Evolutionary conservation across 2,113 vertebrate genomes (phyloP), one percentile per base, ranked within the genome.

Genomic region (Ploceus nigricollis): DNA sequence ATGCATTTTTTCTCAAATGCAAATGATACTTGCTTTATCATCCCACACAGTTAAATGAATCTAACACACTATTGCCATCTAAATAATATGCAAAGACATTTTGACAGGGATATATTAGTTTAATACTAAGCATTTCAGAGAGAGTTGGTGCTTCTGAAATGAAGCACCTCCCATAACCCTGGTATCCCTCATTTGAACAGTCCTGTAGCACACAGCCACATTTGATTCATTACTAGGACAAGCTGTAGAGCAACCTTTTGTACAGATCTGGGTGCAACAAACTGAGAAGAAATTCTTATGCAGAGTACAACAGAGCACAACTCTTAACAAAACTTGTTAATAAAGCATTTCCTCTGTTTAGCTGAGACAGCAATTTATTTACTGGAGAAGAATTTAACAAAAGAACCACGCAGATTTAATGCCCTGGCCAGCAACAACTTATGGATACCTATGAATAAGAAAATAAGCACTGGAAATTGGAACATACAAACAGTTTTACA

Each of bases 1-100:
- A 95, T 89, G 88, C 72, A 54, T 82, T 93, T 90, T 91, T 84
- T 94, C 93, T 96, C 82, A 95, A 97, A 96, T 96, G 95, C 94
- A 97, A 97, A 97, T 94, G 40, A 42, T 7, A 48, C 19, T 91
- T 0, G 1, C 47, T 95, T 95, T 85, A 91, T 91, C 94, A 91
- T 81, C 83, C 88, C 69, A 66, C 66, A 69, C 54, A 40, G 83
- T 90, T 92, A 93, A 87, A 90, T 48, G 93, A 94, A 94, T 81
- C 93, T 68, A 91, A 86, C 76, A 83, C 42, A 13, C 51, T 71
- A 90, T 95, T 96, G 93, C 81, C 72, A 84, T 63, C 81, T 81
- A 91, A 90, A 94, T 95, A 92, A 95, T 88, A 96, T 54, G 95
- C 90, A 92, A 89, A 95, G 92, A 92, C 88, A 83, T 82, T 87